Evolutionary conservation across 1,140 invertebrate species (phyloP), one percentile per base, ranked within the genome.

Genomic region (Platyura marginata): DNA sequence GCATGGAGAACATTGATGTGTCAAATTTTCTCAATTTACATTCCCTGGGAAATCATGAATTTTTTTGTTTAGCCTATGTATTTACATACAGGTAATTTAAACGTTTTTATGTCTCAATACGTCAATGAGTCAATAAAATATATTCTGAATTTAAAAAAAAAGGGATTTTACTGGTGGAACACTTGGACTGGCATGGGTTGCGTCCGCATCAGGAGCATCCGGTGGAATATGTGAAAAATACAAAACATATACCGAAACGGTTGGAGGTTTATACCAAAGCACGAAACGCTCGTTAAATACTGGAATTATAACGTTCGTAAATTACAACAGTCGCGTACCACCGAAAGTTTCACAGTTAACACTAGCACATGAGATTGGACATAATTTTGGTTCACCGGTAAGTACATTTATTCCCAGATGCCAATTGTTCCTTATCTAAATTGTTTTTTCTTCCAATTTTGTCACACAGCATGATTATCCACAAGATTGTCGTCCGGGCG

Each of bases 201-300:
- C 91, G 22, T 90, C 84, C 35, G 89, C 91, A 2, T 87, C 82
- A 48, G 94, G 89, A 29, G 91, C 92, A 5, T 95, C 91, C 15
- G 95, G 95, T 29, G 95, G 95, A 34, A 96, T 99, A 50, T 99
- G 95, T 68, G 94, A 98, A 65, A 92, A 89, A 59, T 93, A 91
- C 65, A 95, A 96, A 65, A 86, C 85, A 2, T 97, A 95, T 64
- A 94, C 90, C 5, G 92, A 94, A 65, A 95, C 90, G 0, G 77
- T 91, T 20, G 83, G 81, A 18, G 90, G 92, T 10, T 79, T 88
- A 67, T 90, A 93, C 64, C 81, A 93, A 58, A 87, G 87, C 47
- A 90, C 88, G 6, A 91, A 89, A 61, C 71, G 89, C 41, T 95
- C 90, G 29, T 69, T 98, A 1, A 99, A 99, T 66, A 99, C 95